Base-by-base conservation (phyloP, 2,797 vertebrate species). In the Miichthys miiuy region DNA sequence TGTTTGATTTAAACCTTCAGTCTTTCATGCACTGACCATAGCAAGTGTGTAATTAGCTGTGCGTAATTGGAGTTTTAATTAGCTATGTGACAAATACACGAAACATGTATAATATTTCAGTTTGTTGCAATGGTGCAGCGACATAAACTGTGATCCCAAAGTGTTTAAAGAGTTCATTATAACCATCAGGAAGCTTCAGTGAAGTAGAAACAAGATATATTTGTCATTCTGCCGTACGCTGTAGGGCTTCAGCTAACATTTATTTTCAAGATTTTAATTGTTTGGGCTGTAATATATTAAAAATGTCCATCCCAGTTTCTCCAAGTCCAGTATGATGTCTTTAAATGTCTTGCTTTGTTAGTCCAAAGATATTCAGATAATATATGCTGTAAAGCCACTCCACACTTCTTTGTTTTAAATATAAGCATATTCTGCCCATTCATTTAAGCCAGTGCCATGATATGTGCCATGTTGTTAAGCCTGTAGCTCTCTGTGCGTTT, bases 61-160 rank as follows among this genome's bases (percentile, higher is more conserved):
- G 23, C 79, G 23, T 46, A 62, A 67, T 50, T 67, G 23, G 38
- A 30, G 42, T 81, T 76, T 58, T 54, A 73, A 73, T 83, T 61
- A 44, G 54, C 30, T 30, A 16, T 47, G 18, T 73, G 34, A n/a
- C 17, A 57, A 47, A 71, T 48, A 51, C 21, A 25, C 46, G 52
- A 52, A 76, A 58, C 52, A 48, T 58, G 4, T 67, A n/a, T n/a
- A n/a, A 23, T 34, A 42, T 68, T 82, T 64, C 44, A 38, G 44
- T 63, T 48, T 64, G 30, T 50, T 64, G 27, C 42, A 48, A 51
- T 56, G n/a, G 18, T 34, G 56, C 17, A 21, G 30, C 13, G 5
- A 20, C 48, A 42, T 76, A 30, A 51, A 64, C 18, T 18, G 8
- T 23, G 9, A 55, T 23, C 18, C 27, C 38, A 23, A 13, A 50